Base-by-base conservation (phyloP, 2,113 vertebrate genomes). In the Heterochromis multidens region DNA sequence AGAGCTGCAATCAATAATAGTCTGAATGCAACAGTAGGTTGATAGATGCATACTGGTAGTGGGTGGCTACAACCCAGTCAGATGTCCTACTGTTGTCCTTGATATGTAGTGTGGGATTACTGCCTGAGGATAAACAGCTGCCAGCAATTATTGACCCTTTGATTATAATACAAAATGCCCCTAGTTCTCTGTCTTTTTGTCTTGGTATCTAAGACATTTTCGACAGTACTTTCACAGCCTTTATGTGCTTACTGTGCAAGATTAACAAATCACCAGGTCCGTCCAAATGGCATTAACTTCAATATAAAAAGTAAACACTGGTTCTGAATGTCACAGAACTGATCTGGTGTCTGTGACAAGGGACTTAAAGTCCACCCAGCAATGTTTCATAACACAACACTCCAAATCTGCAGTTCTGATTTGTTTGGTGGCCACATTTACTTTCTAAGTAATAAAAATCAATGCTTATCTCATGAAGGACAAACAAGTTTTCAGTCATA, bases 11-110 rank as follows among this genome's bases (percentile, higher is more conserved):
- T 57, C 81, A 57, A 11, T 79, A 29, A 63, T 6, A 49, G 46
- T 49, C 78, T 67, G 29, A 67, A 46, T 62, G 35, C 43, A 87
- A 61, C 60, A 27, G n/a, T 6, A 6, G 57, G 77, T 79, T 57
- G 33, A 87, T 16, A 19, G 61, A 85, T 77, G 59, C 54, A 43
- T 56, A 83, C 4, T 77, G 67, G 46, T 70, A 4, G 70, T 52
- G 67, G 46, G 70, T 52, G 67, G 46, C 16, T 80, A 31, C 23
- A 43, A 54, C 14, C n/a, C 65, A 81, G 87, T 80, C 49, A 27
- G 33, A 83, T 27, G 83, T 74, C 88, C 88, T 91, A 27, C 61
- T 25, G 19, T 33, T 87, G 83, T 87, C 89, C 91, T 94, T 90
- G 85, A 90, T 77, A 83, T 79, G 40, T 40, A 43, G 46, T 88